Base-by-base conservation (phyloP, 92 coral and sea anemone species). In the Heliopora coerulea region DNA sequence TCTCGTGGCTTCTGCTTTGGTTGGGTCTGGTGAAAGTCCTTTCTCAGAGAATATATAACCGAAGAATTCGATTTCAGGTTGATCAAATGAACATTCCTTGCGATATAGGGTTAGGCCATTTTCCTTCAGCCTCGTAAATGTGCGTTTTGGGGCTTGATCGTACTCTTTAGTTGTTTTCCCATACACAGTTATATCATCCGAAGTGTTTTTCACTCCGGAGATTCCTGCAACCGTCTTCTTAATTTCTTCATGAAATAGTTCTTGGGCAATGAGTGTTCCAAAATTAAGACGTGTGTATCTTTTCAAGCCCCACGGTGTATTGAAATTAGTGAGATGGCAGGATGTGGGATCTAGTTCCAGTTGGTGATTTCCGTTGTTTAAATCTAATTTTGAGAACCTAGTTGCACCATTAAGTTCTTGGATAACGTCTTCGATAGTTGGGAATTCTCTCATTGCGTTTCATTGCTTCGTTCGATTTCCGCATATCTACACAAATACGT, bases 401-500 rank as follows among this genome's bases (percentile, higher is more conserved):
- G 12, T 54, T 19, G 60, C 60, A 54, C 60, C 60, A 9, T 54
- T 0, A 17, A 54, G 19, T 23, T 54, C 19, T 8, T 54, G 12
- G 60, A 54, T 54, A 17, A 54, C 60, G 24, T 54, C 60, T 27
- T 54, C 60, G 0, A 54, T 54, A 1, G 60, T 54, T 21, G 60
- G 60, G 12, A 54, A 23, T 27, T 54, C 1, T 54, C n/a, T 54
- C 46, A 31, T 31, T 62, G 49, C 69, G 49, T 23, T 31, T 44
- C 4, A 60, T 60, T 26, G 42, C 66, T 6, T 60, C 14, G 19
- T 62, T 62, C n/a, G 69, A 44, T 48, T 31, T 62, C 49, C 69
- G 31, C 69, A 62, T 62, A 32, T 62, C 69, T 27, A 62, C 69
- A 27, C 69, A 62, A 7, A 62, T 23, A 9, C 69, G 24, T 17